Evolutionary conservation across 1,140 invertebrate species (phyloP), one percentile per base, ranked within the genome.

Genomic region (Ruditapes philippinarum): DNA sequence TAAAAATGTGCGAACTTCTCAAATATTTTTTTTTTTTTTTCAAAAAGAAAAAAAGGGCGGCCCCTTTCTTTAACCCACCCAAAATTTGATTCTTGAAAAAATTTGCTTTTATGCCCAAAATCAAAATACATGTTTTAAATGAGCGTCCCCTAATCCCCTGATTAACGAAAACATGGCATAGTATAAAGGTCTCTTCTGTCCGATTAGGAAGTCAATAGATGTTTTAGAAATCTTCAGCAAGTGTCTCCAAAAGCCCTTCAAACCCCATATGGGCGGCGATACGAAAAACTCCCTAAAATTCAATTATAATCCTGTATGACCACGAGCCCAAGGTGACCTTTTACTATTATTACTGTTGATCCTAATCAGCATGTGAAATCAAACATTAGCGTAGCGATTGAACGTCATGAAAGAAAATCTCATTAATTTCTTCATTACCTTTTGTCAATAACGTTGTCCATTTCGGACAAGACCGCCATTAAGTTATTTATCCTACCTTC

Each of bases 301-400:
- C 74, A 54, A 78, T 54, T 54, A 78, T 22, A 5, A 5, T 31
- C 45, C 36, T 54, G 70, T 54, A 54, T 78, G 74, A 51, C 74
- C 33, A 51, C 49, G 38, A 49, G 74, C 3, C 45, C 74, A 49
- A 1, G 42, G 33, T 78, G 74, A 78, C 74, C 74, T 54, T 49
- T 36, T 0, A 54, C 74, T 54, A 54, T 54, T 54, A 78, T 78
- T 54, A 78, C 7, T 78, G 74, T 54, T 78, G 74, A 78, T 78
- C 45, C 54, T 78, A 78, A 78, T 78, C 74, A 51, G 28, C n/a
- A 51, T 51, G 74, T 51, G 49, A 78, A 78, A 78, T 78, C 74
- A 78, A 78, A 78, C 74, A 78, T 78, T 78, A 78, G 45, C 14
- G 45, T 25, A 17, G 28, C 28, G 22, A 78, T 78, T 78, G 74